A percentile compares a stretch with the other conserved stretches of the same genome.
phyloP scores from a whole-genome alignment of 2,888 invertebrate genomes.

The Ectobius pallidus region DNA sequence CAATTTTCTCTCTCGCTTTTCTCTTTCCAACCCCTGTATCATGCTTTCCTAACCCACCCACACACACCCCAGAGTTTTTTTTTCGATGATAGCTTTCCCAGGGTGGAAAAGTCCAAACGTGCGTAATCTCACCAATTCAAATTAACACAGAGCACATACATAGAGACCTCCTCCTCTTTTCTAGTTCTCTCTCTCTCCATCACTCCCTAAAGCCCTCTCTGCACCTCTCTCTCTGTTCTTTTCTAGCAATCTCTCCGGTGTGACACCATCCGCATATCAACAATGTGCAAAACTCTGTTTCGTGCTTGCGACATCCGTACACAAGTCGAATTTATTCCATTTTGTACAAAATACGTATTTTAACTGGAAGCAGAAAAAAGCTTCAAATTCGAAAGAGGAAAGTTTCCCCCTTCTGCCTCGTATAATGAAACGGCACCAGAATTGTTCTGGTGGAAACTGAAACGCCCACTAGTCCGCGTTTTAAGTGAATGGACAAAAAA shows the following conservation, averaged over 20 bases:
- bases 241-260: not conserved
- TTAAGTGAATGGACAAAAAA: no score
- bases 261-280: constrained; percentile 30
- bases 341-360: not conserved
- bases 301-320: not conserved
- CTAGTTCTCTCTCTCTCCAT: not conserved
- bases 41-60: constrained; percentile 15
- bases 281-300: constrained; percentile 25
- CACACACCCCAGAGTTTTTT: constrained; percentile 8
- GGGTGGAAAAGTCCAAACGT: constrained; percentile 39
- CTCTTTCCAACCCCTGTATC: constrained; percentile 18
- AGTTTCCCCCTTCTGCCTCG: not conserved
- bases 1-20: constrained; percentile 14
- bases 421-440: no score
- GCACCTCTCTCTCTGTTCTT: not conserved
- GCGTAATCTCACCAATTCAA: constrained; percentile 67
- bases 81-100: constrained; percentile 32
- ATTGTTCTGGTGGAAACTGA: no score
- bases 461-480: no score
- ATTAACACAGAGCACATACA: constrained; percentile 57
- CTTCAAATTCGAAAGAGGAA: not conserved
- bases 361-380: not conserved
- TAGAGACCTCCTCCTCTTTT: not conserved
- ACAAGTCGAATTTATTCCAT: constrained; percentile 11
- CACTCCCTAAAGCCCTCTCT: no score